phyloP scores from a whole-genome alignment of 2,113 vertebrate genomes.

The Anhinga rufa region DNA sequence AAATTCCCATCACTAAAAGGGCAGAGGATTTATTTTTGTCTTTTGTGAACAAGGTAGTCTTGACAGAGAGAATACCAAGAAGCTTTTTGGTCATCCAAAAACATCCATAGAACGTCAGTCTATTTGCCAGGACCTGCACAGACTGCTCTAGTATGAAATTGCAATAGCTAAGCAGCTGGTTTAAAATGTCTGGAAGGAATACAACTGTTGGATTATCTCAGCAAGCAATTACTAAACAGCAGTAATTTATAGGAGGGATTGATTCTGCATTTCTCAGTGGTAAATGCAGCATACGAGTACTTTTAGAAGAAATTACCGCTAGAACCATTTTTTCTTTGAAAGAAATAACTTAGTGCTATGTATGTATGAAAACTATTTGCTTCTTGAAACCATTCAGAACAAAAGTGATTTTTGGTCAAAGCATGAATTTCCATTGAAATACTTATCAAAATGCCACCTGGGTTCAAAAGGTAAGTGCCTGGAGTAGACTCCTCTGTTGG shows the following conservation, averaged over 20 bases:
- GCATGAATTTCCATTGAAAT: background rate
- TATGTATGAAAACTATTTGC: background rate
- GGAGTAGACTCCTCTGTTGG: background rate
- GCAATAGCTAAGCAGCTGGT: background rate
- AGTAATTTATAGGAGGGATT: background rate
- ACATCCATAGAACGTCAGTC: background rate
- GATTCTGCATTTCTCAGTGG: background rate
- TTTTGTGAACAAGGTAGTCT: background rate
- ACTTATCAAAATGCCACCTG: background rate
- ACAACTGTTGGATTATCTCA: background rate
- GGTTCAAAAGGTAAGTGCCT: background rate
- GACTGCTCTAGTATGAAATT: background rate
- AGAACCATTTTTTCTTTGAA: background rate
- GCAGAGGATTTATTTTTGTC: background rate
- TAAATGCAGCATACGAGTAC: background rate
- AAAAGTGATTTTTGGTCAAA: background rate
- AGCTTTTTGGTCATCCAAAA: background rate
- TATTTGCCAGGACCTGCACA: background rate
- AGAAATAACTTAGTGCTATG: background rate
- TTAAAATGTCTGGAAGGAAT: background rate
- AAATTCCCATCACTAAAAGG: background rate
- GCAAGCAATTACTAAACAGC: background rate
- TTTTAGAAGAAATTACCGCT: background rate
- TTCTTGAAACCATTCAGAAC: background rate
- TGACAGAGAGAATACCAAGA: background rate